These are phyloP conservation scores for Cuniculus paca DNA, from an alignment of 2,797 vertebrate genomes.

Conservation along the genomic window DNA sequence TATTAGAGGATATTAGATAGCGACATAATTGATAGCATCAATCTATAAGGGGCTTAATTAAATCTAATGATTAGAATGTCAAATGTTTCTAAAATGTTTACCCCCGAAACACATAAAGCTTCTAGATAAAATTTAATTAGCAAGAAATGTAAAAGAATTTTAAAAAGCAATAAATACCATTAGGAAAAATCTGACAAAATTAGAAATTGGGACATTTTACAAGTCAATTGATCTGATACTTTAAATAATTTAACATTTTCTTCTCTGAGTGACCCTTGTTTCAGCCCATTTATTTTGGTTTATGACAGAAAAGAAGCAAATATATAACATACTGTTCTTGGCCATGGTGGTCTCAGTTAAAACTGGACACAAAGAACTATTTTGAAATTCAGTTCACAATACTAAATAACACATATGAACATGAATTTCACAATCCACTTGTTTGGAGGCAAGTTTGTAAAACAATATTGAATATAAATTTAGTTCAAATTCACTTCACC, in stretches of 20 bases:
- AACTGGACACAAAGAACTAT: background rate
- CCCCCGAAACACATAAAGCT: too few relatives aligned
- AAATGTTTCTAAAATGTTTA: too few relatives aligned
- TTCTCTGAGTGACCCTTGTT: background rate
- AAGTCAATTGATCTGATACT: too few relatives aligned
- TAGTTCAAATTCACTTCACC: background rate
- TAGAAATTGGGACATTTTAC: too few relatives aligned
- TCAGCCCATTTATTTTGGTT: background rate
- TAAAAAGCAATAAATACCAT: too few relatives aligned
- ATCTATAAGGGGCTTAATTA: too few relatives aligned
- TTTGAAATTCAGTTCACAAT: background rate
- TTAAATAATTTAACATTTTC: background rate
- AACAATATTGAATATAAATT: background rate
- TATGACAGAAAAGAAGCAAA: background rate
- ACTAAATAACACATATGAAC: background rate
- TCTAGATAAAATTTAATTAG: too few relatives aligned
- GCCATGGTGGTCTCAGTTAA: background rate
- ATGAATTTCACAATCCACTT: conserved; percentile 6
- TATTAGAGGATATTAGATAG: too few relatives aligned
- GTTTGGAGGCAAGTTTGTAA: background rate
- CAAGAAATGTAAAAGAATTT: too few relatives aligned
- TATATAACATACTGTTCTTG: background rate
- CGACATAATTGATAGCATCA: too few relatives aligned
- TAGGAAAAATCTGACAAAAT: too few relatives aligned
- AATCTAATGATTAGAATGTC: too few relatives aligned